Base-by-base conservation (phyloP, 2,797 vertebrate species). In the Tinamus major region DNA sequence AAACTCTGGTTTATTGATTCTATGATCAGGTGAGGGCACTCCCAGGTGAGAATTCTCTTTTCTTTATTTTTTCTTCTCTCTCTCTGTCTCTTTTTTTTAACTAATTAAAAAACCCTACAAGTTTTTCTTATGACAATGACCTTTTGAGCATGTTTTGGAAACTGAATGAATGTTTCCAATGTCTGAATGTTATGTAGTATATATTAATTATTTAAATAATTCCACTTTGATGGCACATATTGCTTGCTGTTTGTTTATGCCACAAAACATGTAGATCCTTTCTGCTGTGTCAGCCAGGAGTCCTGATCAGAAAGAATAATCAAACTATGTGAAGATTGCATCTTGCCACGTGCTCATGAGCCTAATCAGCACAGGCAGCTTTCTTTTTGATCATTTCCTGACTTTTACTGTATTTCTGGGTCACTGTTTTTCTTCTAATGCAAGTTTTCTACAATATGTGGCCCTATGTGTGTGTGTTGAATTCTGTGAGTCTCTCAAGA, bases 71-170 rank as follows among this genome's bases (percentile, higher is more conserved):
- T 49, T 49, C 41, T 42, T 44, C 29, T 31, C 15, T 13, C 4
- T 5, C 6, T 21, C 4, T 2, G 4, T 0, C 0, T 42, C 76
- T 46, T 63, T 74, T 4, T 41, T 42, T 42, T 8, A 41, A 64
- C 48, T 56, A 48, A 64, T 31, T 59, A 67, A 87, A 92, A 85
- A 63, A 6, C 56, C 48, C 74, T 15, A 33, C 4, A 16, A 5
- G 8, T 44, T 79, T 89, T 83, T 23, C 9, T 46, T 23, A 13
- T 26, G 9, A 11, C 6, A 6, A 7, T 82, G 44, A 46, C 18
- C 16, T 87, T 80, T 42, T 59, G n/a, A 71, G 37, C 13, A 13
- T 33, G 35, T 26, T 67, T 85, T 77, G 39, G 39, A 82, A 87
- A 33, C 1, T 1, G 7, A 82, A 59, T 59, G 3, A 63, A 59